These are phyloP conservation scores for Palloptera scutellata DNA, from an alignment of 2,888 invertebrate genomes.

Conservation along the genomic window DNA sequence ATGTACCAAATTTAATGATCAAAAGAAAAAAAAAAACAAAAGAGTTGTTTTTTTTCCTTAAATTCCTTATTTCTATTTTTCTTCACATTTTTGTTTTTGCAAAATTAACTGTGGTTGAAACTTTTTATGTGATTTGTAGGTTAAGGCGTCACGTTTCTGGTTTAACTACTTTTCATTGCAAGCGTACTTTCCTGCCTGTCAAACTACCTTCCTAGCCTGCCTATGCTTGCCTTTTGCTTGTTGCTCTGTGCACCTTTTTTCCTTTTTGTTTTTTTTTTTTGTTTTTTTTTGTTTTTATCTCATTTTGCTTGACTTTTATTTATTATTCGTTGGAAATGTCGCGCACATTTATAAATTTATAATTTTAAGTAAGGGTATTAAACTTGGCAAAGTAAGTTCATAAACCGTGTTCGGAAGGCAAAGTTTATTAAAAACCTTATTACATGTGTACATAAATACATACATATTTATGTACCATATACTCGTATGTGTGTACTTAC, in stretches of 20 bases:
- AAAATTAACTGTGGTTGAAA: background rate
- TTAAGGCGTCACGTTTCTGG: conserved; percentile 44
- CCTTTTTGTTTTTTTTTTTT: background rate
- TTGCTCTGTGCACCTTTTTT: conserved; percentile 7
- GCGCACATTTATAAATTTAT: too few relatives aligned
- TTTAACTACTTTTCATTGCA: conserved; percentile 35
- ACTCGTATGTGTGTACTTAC: background rate
- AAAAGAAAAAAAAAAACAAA: too few relatives aligned
- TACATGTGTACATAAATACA: too few relatives aligned
- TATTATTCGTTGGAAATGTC: too few relatives aligned
- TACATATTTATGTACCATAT: background rate
- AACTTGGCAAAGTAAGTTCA: too few relatives aligned
- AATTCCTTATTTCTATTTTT: too few relatives aligned
- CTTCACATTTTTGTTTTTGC: too few relatives aligned
- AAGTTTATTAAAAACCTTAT: too few relatives aligned
- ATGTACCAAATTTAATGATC: too few relatives aligned
- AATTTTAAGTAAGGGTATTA: too few relatives aligned
- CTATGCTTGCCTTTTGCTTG: conserved; percentile 40
- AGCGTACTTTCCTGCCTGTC: conserved; percentile 21
- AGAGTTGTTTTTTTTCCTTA: too few relatives aligned
- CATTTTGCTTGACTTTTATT: conserved; percentile 13
- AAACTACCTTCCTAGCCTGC: conserved; percentile 13
- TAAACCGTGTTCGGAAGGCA: too few relatives aligned
- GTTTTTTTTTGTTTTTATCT: conserved; percentile 12
- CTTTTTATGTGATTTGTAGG: conserved; percentile 33